These are phyloP conservation scores for Ennomos quercinarius DNA, from an alignment of 2,888 invertebrate species.

Conservation along the genomic window DNA sequence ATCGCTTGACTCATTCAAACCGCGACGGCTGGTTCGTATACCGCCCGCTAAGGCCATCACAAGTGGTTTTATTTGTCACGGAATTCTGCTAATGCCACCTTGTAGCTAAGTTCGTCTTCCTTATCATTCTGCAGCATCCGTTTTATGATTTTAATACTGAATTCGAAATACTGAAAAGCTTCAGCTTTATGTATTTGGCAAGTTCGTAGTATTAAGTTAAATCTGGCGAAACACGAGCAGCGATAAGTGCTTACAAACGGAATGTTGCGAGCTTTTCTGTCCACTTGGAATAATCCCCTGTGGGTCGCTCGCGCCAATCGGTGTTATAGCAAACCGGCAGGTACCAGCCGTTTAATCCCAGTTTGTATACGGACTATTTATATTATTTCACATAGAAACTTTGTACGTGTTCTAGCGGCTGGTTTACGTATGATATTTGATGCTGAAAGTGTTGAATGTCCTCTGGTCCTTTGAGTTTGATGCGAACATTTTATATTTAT, in stretches of 20 bases:
- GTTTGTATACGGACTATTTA: neutral
- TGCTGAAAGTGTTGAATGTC: too few relatives aligned
- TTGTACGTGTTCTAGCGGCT: too few relatives aligned
- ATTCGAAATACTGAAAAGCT: conserved; percentile 8
- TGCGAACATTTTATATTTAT: too few relatives aligned
- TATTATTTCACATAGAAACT: too few relatives aligned
- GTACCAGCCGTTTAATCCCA: conserved; percentile 5
- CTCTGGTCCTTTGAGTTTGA: too few relatives aligned
- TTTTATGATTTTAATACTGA: conserved; percentile 14
- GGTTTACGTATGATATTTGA: too few relatives aligned
- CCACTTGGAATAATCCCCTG: conserved; percentile 37
- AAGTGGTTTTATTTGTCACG: too few relatives aligned
- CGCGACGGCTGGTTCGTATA: too few relatives aligned
- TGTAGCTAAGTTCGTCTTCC: too few relatives aligned
- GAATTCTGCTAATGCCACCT: too few relatives aligned
- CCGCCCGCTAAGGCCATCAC: too few relatives aligned
- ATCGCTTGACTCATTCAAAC: too few relatives aligned
- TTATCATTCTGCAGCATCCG: neutral
- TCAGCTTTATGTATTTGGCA: conserved; percentile 11
- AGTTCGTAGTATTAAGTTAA: conserved; percentile 22
- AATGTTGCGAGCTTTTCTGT: conserved; percentile 33
- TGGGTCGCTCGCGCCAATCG: conserved; percentile 32
- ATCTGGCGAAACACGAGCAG: conserved; percentile 21
- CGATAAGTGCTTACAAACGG: conserved; percentile 37
- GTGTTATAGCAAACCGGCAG: conserved; percentile 20